Evolutionary conservation across 2,888 invertebrate genomes (phyloP).

Genomic region (Creontiades dilutus): DNA sequence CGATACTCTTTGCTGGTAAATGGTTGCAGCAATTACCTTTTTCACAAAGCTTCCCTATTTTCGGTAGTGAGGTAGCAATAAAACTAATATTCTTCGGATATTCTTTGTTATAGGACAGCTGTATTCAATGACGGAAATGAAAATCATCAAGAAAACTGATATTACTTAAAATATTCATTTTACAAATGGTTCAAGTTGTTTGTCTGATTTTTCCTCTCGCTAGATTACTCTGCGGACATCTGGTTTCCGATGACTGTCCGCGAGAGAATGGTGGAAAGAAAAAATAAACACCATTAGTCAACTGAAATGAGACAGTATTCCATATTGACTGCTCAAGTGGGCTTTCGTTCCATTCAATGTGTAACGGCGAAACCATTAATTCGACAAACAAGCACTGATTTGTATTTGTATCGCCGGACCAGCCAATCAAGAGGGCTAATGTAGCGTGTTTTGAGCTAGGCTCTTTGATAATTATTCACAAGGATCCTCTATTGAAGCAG

Average conservation of each 20-base stretch:
- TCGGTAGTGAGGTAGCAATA: too few relatives aligned
- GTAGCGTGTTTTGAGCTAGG: slow-evolving; percentile 63
- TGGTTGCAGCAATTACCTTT: too few relatives aligned
- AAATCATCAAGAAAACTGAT: background rate
- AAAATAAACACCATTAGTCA: slow-evolving; percentile 55
- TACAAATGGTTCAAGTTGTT: background rate
- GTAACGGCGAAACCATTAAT: slow-evolving; percentile 53
- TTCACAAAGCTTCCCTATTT: too few relatives aligned
- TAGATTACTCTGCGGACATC: background rate
- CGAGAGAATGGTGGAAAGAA: background rate
- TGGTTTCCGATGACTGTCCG: background rate
- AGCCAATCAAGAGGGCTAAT: slow-evolving; percentile 64
- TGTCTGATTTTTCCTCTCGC: background rate
- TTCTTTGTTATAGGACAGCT: background rate
- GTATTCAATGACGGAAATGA: background rate
- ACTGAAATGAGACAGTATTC: slow-evolving; percentile 21
- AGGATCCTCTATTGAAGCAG: slow-evolving; percentile 58
- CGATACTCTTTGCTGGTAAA: too few relatives aligned
- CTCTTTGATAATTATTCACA: slow-evolving; percentile 61
- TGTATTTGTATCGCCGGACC: background rate
- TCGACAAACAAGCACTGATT: slow-evolving; percentile 52
- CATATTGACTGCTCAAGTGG: background rate
- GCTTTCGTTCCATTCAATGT: background rate
- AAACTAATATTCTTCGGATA: background rate
- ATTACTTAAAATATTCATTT: background rate